phyloP scores from a whole-genome alignment of 2,888 invertebrate genomes.

The Chrysodeixis includens region DNA sequence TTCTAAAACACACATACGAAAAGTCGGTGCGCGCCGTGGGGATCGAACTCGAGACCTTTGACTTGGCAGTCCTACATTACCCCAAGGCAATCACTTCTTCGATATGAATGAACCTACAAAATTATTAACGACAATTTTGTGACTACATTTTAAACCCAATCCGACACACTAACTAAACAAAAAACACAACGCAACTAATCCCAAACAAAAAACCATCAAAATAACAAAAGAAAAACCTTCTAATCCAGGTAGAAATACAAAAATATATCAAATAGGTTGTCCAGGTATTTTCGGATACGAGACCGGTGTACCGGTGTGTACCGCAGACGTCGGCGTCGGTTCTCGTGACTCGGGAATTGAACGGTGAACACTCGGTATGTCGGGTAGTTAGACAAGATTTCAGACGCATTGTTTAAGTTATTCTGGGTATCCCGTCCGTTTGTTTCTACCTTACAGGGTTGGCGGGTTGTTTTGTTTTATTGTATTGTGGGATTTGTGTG shows the following conservation, averaged over 20 bases:
- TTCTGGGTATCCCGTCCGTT: conserved; percentile 77
- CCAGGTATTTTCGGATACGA: conserved; percentile 38
- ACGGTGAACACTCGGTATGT: conserved; percentile 82
- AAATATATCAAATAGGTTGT: conserved; percentile 3
- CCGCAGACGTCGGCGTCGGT: conserved; percentile 53
- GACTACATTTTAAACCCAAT: too few species aligned
- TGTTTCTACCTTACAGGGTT: conserved; percentile 71
- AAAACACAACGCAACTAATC: too few species aligned
- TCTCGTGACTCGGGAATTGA: too few species aligned
- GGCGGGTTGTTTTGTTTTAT: conserved; percentile 21
- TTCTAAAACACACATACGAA: too few species aligned
- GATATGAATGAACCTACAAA: too few species aligned
- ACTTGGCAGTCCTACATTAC: too few species aligned
- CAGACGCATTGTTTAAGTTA: conserved; percentile 86
- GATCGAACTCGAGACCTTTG: too few species aligned
- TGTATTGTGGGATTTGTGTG: conserved; percentile 9
- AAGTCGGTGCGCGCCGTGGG: too few species aligned
- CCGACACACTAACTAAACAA: too few species aligned
- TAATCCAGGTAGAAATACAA: conserved; percentile 1
- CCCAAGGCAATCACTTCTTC: too few species aligned
- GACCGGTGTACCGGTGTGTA: conserved; percentile 23
- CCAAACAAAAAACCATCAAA: neutral
- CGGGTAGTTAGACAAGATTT: conserved; percentile 86
- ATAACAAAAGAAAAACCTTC: neutral
- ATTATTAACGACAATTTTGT: too few species aligned